Percentiles rank a stretch among this genome's conserved stretches.
These are phyloP conservation scores for Erpobdella octoculata DNA, from an alignment of 2,888 invertebrate genomes.

Conservation along the genomic window DNA sequence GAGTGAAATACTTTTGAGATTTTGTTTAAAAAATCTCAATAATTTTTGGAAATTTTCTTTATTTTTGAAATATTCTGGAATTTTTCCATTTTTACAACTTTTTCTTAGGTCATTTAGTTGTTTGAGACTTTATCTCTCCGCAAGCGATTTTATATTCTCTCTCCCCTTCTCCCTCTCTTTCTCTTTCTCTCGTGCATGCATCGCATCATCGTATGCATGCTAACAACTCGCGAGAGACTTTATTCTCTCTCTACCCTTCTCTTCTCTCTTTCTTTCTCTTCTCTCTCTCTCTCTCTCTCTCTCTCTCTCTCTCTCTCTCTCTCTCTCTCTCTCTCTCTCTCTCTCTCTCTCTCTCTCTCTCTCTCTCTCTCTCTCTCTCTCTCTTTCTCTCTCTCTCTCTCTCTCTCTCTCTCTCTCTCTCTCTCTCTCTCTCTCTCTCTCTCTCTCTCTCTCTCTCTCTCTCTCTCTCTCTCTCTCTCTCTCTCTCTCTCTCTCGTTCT, in stretches of 20 bases:
- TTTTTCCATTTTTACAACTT: neutral
- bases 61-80: too few species aligned
- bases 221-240: too few species aligned
- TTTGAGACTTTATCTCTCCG: too few species aligned
- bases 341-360: neutral
- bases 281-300: constrained; percentile 8
- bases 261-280: neutral
- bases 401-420: constrained; percentile 30
- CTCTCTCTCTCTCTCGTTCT: constrained; percentile 13
- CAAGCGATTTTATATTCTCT: neutral
- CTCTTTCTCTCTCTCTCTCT: neutral
- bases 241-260: constrained; percentile 13
- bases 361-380: constrained; percentile 9
- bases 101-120: neutral
- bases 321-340: neutral
- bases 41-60: too few species aligned
- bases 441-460: constrained; percentile 33
- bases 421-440: constrained; percentile 31
- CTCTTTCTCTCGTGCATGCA: too few species aligned
- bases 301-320: neutral
- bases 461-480: constrained; percentile 31
- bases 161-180: neutral
- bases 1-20: too few species aligned
- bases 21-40: too few species aligned
- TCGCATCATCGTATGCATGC: too few species aligned